Evolutionary conservation across 2,888 invertebrate genomes (phyloP).

Genomic region (Spilarctia lutea): DNA sequence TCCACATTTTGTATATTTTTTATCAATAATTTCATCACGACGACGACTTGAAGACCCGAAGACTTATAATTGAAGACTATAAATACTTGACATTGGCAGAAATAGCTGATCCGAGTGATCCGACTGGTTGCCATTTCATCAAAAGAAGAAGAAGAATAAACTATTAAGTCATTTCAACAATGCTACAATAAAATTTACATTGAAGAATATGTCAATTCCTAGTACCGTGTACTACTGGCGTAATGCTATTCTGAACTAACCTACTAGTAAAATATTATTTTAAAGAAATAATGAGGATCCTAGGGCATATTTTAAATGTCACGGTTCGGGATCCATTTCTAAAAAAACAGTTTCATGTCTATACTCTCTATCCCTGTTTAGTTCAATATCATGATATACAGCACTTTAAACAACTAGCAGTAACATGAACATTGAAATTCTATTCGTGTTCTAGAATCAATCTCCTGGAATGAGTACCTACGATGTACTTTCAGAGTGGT

Average conservation of each 20-base stretch:
- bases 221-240: neutral
- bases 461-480: conserved; percentile 5
- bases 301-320: neutral
- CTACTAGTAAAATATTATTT: no score
- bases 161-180: neutral
- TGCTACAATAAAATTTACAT: neutral
- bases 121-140: no score
- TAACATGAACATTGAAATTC: conserved; percentile 14
- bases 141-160: no score
- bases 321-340: neutral
- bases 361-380: neutral
- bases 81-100: no score
- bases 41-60: no score
- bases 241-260: no score
- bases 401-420: neutral
- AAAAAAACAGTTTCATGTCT: neutral
- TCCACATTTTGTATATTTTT: no score
- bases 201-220: no score
- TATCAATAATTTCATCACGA: no score
- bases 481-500: conserved; percentile 18
- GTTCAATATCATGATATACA: neutral
- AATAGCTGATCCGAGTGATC: no score
- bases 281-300: no score
- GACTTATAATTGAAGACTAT: no score
- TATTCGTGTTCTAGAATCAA: conserved; percentile 19